phyloP scores from a whole-genome alignment of 2,797 vertebrate genomes.

The Alauda arvensis region DNA sequence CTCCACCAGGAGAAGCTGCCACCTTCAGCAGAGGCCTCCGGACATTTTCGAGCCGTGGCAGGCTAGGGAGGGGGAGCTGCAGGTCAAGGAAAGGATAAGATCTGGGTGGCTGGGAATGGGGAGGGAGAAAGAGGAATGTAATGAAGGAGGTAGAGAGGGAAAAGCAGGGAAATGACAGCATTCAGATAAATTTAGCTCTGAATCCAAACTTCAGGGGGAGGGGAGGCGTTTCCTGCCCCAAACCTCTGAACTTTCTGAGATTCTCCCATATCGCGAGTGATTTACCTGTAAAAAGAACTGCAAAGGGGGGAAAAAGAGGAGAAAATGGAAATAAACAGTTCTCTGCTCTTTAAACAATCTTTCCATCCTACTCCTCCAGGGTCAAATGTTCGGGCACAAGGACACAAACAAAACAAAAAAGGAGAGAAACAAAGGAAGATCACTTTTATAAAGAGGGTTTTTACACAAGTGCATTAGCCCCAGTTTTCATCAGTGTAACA shows the following conservation, averaged over 20 bases:
- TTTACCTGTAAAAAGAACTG: conserved; percentile 45
- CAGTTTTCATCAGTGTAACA: conserved; percentile 25
- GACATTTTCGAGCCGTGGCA: background rate
- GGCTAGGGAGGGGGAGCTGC: conserved; percentile 53
- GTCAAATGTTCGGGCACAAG: conserved; percentile 50
- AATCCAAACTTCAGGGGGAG: conserved; percentile 36
- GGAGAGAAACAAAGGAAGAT: background rate
- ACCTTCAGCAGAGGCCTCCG: background rate
- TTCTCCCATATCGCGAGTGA: background rate
- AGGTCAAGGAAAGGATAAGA: conserved; percentile 63
- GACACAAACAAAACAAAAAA: background rate
- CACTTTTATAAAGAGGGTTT: background rate
- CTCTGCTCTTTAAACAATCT: conserved; percentile 47
- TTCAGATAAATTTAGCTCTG: conserved; percentile 60
- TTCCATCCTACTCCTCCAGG: conserved; percentile 4
- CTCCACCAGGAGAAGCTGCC: background rate
- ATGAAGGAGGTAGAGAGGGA: conserved; percentile 47
- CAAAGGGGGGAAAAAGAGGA: background rate
- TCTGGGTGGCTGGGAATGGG: conserved; percentile 47
- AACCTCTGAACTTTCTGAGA: conserved; percentile 51
- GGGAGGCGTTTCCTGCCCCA: conserved; percentile 39
- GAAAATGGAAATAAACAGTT: conserved; percentile 54
- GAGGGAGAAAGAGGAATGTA: conserved; percentile 52
- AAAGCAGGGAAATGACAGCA: conserved; percentile 52
- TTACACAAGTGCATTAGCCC: conserved; percentile 32